phyloP scores from a whole-genome alignment of 2,888 invertebrate genomes.

The Pegoplata infirma region DNA sequence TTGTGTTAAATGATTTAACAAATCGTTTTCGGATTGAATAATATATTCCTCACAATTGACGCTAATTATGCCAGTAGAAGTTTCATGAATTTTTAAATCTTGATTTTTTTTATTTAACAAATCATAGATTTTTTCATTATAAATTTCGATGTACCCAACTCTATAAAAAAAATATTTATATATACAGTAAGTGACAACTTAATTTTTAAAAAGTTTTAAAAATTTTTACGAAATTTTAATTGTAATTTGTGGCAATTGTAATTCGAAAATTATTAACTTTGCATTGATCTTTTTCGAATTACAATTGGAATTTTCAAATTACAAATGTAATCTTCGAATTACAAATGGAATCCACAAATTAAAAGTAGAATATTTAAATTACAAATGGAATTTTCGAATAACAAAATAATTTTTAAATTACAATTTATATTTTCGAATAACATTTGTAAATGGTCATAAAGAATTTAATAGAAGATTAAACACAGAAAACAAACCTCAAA shows the following conservation, averaged over 20 bases:
- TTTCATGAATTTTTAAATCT: constrained; percentile 84
- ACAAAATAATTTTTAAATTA: too few species aligned
- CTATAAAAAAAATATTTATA: constrained; percentile 75
- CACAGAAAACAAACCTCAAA: constrained; percentile 75
- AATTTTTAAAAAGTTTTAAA: background rate
- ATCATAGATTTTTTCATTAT: constrained; percentile 91
- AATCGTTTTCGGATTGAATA: constrained; percentile 82
- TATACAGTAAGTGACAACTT: background rate
- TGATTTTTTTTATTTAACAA: constrained; percentile 82
- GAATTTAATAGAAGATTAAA: background rate
- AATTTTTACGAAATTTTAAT: too few species aligned
- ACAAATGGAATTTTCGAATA: too few species aligned
- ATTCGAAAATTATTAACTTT: too few species aligned
- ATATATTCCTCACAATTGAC: constrained; percentile 84
- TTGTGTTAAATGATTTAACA: constrained; percentile 81
- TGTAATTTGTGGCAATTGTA: too few species aligned
- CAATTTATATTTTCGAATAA: too few species aligned
- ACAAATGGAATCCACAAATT: too few species aligned
- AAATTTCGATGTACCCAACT: constrained; percentile 92
- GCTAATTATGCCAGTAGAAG: constrained; percentile 81
- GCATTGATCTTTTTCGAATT: too few species aligned
- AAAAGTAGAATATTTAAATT: too few species aligned
- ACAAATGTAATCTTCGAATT: too few species aligned
- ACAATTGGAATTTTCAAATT: too few species aligned
- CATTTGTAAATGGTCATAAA: background rate